Evolutionary conservation across 2,888 invertebrate genomes (phyloP).

Genomic region (Phyllotreta cruciferae): DNA sequence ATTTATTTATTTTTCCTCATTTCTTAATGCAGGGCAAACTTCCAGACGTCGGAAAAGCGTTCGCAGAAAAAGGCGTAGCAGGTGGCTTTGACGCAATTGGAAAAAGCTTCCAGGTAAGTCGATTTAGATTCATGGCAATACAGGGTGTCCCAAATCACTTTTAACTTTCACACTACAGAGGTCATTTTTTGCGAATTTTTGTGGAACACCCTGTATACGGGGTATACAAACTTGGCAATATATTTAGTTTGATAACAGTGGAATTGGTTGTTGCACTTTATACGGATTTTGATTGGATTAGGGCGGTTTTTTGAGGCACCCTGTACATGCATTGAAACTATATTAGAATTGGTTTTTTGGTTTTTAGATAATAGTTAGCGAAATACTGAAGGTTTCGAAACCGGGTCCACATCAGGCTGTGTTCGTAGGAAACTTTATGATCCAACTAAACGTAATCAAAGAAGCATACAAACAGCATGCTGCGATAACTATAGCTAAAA

Average conservation of each 20-base stretch:
- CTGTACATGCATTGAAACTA: not conserved
- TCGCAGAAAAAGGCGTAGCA: constrained; percentile 1
- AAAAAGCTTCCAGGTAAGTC: constrained; percentile 13
- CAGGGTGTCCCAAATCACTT: constrained; percentile 15
- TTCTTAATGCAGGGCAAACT: constrained; percentile 8
- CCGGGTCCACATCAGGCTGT: not conserved
- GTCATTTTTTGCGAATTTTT: not conserved
- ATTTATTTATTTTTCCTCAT: not conserved
- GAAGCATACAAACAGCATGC: constrained; percentile 1
- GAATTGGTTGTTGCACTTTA: no score
- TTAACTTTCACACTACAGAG: not conserved
- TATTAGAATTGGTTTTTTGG: not conserved
- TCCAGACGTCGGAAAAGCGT: constrained; percentile 2
- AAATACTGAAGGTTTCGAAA: not conserved
- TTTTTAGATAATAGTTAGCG: constrained; percentile 7
- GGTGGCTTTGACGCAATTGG: constrained; percentile 2
- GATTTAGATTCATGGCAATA: not conserved
- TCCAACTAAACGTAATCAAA: not conserved
- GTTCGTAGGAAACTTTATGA: not conserved
- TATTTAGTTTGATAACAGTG: no score
- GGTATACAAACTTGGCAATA: not conserved
- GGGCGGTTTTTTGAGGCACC: constrained; percentile 3
- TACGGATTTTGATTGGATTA: not conserved
- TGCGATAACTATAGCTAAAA: constrained; percentile 1
- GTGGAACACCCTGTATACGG: constrained; percentile 12